These are phyloP conservation scores for Uropetala carovei DNA, from an alignment of 2,888 invertebrate species.

Conservation along the genomic window DNA sequence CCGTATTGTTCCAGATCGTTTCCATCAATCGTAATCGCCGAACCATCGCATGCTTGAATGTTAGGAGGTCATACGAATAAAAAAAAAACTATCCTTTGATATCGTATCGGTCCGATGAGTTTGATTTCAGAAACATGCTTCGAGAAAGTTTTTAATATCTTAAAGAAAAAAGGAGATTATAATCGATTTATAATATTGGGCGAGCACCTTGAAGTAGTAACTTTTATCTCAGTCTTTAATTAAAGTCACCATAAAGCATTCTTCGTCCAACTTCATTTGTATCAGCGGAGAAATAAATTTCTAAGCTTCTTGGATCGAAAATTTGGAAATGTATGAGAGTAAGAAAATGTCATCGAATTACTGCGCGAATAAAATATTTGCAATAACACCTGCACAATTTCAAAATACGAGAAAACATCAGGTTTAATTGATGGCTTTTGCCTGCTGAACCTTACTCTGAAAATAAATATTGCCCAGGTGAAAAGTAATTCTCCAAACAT, in stretches of 20 bases:
- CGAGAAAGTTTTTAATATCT: not conserved
- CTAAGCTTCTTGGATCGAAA: too few relatives aligned
- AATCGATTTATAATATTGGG: too few relatives aligned
- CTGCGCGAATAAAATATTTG: not conserved
- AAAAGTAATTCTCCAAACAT: not conserved
- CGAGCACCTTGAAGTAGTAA: too few relatives aligned
- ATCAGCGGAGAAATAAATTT: too few relatives aligned
- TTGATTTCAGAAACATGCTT: not conserved
- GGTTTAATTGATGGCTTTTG: not conserved
- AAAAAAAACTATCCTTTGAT: not conserved
- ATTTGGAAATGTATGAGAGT: too few relatives aligned
- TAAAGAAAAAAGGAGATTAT: too few relatives aligned
- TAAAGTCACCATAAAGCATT: too few relatives aligned
- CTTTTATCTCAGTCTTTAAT: too few relatives aligned
- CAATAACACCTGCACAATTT: not conserved
- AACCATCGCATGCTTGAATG: not conserved
- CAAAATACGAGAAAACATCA: not conserved
- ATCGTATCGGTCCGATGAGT: not conserved
- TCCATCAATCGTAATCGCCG: conserved; percentile 53
- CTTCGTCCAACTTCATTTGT: too few relatives aligned
- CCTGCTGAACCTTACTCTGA: not conserved
- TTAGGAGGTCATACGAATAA: conserved; percentile 21
- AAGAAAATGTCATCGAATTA: not conserved
- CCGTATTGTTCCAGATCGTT: conserved; percentile 39
- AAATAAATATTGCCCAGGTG: not conserved